phyloP scores from a whole-genome alignment of 1,140 invertebrate species.

The Metaphire vulgaris region DNA sequence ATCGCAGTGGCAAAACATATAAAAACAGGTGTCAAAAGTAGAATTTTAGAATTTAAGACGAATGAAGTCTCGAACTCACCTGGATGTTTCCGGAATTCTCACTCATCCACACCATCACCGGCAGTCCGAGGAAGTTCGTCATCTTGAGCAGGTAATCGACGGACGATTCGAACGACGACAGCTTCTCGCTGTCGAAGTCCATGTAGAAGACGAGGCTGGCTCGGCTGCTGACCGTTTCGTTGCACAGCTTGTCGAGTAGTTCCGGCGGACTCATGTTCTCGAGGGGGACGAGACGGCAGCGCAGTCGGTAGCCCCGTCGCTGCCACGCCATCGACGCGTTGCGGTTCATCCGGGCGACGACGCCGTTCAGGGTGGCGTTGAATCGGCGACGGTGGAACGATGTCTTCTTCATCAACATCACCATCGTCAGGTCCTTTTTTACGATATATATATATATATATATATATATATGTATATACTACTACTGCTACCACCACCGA shows the following conservation, averaged over 20 bases:
- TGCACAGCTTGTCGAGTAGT: constrained; percentile 66
- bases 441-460: too few species aligned
- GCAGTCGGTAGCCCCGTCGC: background rate
- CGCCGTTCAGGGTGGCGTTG: background rate
- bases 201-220: constrained; percentile 85
- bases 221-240: constrained; percentile 77
- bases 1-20: too few species aligned
- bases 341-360: background rate
- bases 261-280: constrained; percentile 34
- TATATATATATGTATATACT: too few species aligned
- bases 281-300: background rate
- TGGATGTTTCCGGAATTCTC: constrained; percentile 78
- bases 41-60: too few species aligned
- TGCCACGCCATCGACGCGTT: background rate
- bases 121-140: constrained; percentile 74
- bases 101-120: constrained; percentile 86
- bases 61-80: too few species aligned
- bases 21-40: too few species aligned
- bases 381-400: background rate
- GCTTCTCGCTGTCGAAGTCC: constrained; percentile 86
- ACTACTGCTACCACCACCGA: too few species aligned
- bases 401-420: background rate
- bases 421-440: background rate
- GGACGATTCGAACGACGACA: constrained; percentile 70
- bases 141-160: constrained; percentile 74